Percentiles rank a stretch among this genome's conserved stretches.
Evolutionary conservation across 2,888 invertebrate genomes (phyloP).

Genomic region (Zonitis immaculata): DNA sequence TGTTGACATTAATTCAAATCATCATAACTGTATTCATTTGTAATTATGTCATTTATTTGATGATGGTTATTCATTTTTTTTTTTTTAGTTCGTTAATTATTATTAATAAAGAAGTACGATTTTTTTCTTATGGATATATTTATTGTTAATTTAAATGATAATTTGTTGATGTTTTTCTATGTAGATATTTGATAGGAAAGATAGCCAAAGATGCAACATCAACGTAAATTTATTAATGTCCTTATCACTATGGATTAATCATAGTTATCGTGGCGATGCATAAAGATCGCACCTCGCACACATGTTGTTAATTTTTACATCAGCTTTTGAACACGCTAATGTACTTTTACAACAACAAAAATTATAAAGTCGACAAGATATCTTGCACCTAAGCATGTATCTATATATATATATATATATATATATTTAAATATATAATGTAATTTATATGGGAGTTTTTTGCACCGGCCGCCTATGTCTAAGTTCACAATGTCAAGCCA

Average conservation of each 20-base stretch:
- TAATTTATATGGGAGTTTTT: constrained; percentile 38
- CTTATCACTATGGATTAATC: constrained; percentile 43
- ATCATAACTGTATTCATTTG: constrained; percentile 3
- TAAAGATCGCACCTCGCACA: constrained; percentile 42
- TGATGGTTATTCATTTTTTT: background rate
- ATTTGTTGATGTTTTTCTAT: constrained; percentile 1
- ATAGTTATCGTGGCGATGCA: constrained; percentile 42
- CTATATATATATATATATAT: constrained; percentile 18
- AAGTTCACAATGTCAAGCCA: constrained; percentile 39
- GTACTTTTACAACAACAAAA: constrained; percentile 43
- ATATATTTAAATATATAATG: constrained; percentile 32
- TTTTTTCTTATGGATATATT: background rate
- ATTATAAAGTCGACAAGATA: constrained; percentile 41
- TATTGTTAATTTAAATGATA: constrained; percentile 1
- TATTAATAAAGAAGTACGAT: background rate
- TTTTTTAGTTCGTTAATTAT: background rate
- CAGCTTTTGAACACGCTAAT: constrained; percentile 42
- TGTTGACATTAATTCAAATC: constrained; percentile 10
- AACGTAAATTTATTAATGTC: constrained; percentile 17
- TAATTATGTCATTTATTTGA: constrained; percentile 4
- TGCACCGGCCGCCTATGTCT: constrained; percentile 26
- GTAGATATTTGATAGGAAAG: background rate
- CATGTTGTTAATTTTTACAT: constrained; percentile 42
- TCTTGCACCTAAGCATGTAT: constrained; percentile 42
- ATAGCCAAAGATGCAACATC: background rate